Base-by-base conservation (phyloP, 1,140 invertebrate species). In the Branchinecta lynchi region DNA sequence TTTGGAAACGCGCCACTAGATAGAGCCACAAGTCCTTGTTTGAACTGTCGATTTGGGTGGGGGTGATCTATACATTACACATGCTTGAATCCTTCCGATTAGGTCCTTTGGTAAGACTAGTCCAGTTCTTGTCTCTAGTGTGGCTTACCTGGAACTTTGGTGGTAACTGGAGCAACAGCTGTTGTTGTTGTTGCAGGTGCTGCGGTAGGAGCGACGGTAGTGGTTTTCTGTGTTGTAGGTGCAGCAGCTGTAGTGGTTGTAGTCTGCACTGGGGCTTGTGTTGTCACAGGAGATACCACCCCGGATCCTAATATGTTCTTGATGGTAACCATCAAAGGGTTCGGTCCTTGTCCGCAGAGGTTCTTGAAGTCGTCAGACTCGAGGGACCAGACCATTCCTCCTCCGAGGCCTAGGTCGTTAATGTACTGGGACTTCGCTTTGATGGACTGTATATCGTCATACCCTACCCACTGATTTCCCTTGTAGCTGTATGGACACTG, bases 291-390 rank as follows among this genome's bases (percentile, higher is more conserved):
- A 43, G 44, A 45, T 7, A 45, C 68, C 10, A 21, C 44, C 10
- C 44, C 44, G 3, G 12, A 7, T 44, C 10, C 46, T 20, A 51
- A 45, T n/a, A n/a, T 10, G 43, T 71, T 68, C 7, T 66, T 44
- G 43, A 92, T 84, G 3, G 86, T 84, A 32, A 84, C 82, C 10
- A 93, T 77, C 7, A 93, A 75, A 0, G 90, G 89, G 72, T 85
- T 91, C 0, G 87, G 78, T 74, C 89, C 89, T 3, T 78, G 78
- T 73, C 90, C 92, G 70, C 78, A 79, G 0, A 81, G 79, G 77
- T 93, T 93, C 60, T 81, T 84, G 74, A 91, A 93, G 75, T 96
- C 92, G 74, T 96, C 92, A 70, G 96, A 78, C 76, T 96, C 93
- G 0, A 96, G 82, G 0, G 92, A 93, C 78, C 92, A 96, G 3